Evolutionary conservation across 2,888 invertebrate genomes (phyloP).

Genomic region (Trypoxylon attenuatum): DNA sequence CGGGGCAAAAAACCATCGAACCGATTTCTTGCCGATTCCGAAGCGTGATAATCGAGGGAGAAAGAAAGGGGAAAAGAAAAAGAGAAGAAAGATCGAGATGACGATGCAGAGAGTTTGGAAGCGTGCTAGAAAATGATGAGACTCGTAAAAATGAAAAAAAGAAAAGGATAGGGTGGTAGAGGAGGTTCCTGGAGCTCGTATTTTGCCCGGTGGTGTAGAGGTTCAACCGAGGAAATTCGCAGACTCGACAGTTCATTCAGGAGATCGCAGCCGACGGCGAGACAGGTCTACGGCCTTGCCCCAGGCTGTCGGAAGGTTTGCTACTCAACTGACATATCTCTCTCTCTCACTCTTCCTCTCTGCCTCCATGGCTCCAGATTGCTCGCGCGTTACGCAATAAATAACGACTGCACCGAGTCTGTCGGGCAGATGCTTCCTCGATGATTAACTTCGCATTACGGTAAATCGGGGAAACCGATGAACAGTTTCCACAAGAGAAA

Average conservation of each 20-base stretch:
- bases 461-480: too few relatives aligned
- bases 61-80: too few relatives aligned
- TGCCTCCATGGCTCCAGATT: slow-evolving; percentile 29
- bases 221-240: slow-evolving; percentile 37
- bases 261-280: slow-evolving; percentile 65
- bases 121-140: too few relatives aligned
- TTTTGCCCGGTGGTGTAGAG: slow-evolving; percentile 16
- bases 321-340: slow-evolving; percentile 35
- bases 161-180: too few relatives aligned
- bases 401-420: slow-evolving; percentile 8
- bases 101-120: too few relatives aligned
- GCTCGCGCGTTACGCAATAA: slow-evolving; percentile 28
- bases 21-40: too few relatives aligned
- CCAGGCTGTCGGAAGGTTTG: slow-evolving; percentile 57
- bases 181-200: background rate
- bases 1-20: too few relatives aligned
- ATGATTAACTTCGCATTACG: background rate
- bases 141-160: too few relatives aligned
- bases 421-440: slow-evolving; percentile 9
- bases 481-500: too few relatives aligned
- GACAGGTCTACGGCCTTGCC: slow-evolving; percentile 71
- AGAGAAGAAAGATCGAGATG: too few relatives aligned
- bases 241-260: slow-evolving; percentile 67
- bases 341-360: too few relatives aligned
- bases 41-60: too few relatives aligned